Percentiles rank a stretch among this genome's conserved stretches.
These are phyloP conservation scores for Toxotes jaculatrix DNA, from an alignment of 2,113 vertebrate genomes.

Conservation along the genomic window DNA sequence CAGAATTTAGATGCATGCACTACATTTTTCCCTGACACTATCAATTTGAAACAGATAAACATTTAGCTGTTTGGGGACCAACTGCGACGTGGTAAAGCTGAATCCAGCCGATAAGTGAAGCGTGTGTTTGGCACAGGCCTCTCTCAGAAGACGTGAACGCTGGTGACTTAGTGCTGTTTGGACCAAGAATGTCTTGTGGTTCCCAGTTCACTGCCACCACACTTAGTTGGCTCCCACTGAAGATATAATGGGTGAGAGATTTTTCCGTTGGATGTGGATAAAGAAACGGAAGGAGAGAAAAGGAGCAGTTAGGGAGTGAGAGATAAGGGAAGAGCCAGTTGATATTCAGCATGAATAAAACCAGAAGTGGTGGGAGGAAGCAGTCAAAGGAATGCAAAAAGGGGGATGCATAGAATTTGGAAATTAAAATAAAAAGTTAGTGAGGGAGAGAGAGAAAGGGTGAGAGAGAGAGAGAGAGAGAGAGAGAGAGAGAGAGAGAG, in stretches of 20 bases:
- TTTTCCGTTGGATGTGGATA: conserved; percentile 84
- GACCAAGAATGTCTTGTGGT: conserved; percentile 84
- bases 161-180: conserved; percentile 79
- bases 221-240: conserved; percentile 81
- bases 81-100: conserved; percentile 71
- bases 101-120: conserved; percentile 74
- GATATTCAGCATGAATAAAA: conserved; percentile 71
- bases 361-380: conserved; percentile 66
- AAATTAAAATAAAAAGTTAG: conserved; percentile 75
- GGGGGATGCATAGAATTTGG: conserved; percentile 54
- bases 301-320: conserved; percentile 60
- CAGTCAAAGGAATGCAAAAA: conserved; percentile 61
- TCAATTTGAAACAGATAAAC: conserved; percentile 76
- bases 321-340: conserved; percentile 74
- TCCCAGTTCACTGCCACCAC: conserved; percentile 85
- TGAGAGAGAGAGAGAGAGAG: too few relatives aligned
- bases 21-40: conserved; percentile 68
- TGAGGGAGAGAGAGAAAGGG: too few relatives aligned
- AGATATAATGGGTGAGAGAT: conserved; percentile 85
- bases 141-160: conserved; percentile 68
- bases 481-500: conserved; percentile 53
- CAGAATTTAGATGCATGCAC: conserved; percentile 45
- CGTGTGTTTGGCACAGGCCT: conserved; percentile 74
- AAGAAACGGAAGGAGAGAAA: conserved; percentile 70
- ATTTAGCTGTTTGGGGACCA: conserved; percentile 66